These are phyloP conservation scores for Plemyria rubiginata DNA, from an alignment of 2,888 invertebrate species.

Conservation along the genomic window DNA sequence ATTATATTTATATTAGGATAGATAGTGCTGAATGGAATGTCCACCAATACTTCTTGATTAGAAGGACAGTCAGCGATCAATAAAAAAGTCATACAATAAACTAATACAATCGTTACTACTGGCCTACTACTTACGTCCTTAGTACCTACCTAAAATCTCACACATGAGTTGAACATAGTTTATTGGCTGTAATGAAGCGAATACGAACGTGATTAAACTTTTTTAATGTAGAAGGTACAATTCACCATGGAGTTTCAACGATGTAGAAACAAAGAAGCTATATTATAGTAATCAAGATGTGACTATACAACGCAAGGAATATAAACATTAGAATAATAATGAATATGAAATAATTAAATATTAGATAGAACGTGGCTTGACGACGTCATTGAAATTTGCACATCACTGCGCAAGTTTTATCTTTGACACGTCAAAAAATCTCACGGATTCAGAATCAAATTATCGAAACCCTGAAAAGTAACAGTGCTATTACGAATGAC, in stretches of 20 bases:
- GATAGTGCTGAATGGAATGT: too few relatives aligned
- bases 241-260: background rate
- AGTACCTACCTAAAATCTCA: background rate
- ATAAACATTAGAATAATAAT: too few relatives aligned
- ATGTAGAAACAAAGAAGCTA: slow-evolving; percentile 34
- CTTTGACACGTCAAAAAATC: slow-evolving; percentile 41
- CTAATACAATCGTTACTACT: too few relatives aligned
- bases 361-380: background rate
- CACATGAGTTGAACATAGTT: background rate
- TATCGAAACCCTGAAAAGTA: slow-evolving; percentile 34
- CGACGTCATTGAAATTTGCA: slow-evolving; percentile 56
- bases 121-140: too few relatives aligned
- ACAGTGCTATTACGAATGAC: slow-evolving; percentile 32
- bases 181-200: background rate
- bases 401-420: slow-evolving; percentile 50
- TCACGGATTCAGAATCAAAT: slow-evolving; percentile 39
- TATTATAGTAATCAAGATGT: slow-evolving; percentile 42
- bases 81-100: too few relatives aligned
- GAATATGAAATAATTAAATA: too few relatives aligned
- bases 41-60: too few relatives aligned
- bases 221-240: background rate
- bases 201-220: background rate
- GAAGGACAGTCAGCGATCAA: too few relatives aligned
- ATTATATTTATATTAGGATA: too few relatives aligned
- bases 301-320: too few relatives aligned